Base-by-base conservation (phyloP, 2,888 invertebrate species). In the Bembecia ichneumoniformis region DNA sequence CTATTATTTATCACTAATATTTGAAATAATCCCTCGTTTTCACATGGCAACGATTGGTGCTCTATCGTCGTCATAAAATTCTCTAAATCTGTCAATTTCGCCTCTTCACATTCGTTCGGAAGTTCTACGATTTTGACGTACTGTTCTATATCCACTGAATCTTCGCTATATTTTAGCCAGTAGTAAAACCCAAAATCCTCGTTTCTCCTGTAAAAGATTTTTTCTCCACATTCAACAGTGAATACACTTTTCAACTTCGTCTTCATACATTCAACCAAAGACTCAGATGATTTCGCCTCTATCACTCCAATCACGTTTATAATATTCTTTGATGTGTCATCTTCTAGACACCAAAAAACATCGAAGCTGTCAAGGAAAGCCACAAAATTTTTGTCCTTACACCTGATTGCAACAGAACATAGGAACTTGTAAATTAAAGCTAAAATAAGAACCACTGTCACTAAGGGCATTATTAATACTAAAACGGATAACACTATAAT, bases 261-360 rank as follows among this genome's bases (percentile, higher is more conserved):
- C 59, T 65, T 74, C 14, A 78, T 68, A 14, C 58, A 65, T 3
- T 63, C 52, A 14, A 68, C 58, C 43, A 76, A 51, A 43, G 51
- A 40, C 59, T 64, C 47, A 1, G 73, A 53, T 11, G 70, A 71
- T 35, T 68, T 60, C 1, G 76, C 71, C 57, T 88, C 84, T 52
- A 89, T 63, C 11, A 87, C 61, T 15, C 82, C 78, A 1, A 89
- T 65, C 3, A 88, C 79, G 49, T 88, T 88, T 48, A 88, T 88
- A 16, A 88, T 64, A 43, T 82, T 83, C 50, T 75, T 76, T 0
- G 84, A 73, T 2, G 70, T 59, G 3, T 82, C 69, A 35, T 84
- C 78, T 64, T 89, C 89, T 16, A 88, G 58, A 34, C 88, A 83
- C 88, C 89, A 89, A 49, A 89, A 77, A 1, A 82, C 78, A 57